Conservation (phyloP, 2,888 invertebrate species). For the Euproctis similis region DNA sequence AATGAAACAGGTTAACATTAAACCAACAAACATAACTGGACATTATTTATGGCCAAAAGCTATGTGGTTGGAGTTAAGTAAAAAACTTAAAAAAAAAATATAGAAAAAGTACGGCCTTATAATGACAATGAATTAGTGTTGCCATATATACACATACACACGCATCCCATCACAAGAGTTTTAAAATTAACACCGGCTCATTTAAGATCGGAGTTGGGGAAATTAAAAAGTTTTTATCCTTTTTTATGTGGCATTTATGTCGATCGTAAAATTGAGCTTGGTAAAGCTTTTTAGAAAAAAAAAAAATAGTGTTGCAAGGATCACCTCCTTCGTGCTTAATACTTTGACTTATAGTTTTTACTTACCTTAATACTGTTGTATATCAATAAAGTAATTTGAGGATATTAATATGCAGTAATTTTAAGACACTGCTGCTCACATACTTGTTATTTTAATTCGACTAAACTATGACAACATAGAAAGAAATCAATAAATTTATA, state of each 20-base stretch:
- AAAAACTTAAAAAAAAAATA: conserved; percentile 27
- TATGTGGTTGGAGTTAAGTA: too few relatives aligned
- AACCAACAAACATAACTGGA: conserved; percentile 65
- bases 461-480: too few relatives aligned
- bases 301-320: conserved; percentile 50
- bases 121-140: conserved; percentile 65
- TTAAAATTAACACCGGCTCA: conserved; percentile 72
- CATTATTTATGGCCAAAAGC: conserved; percentile 57
- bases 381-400: too few relatives aligned
- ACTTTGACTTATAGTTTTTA: conserved; percentile 25
- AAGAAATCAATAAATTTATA: too few relatives aligned
- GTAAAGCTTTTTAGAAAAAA: conserved; percentile 59
- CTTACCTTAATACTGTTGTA: neutral
- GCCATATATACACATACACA: conserved; percentile 37
- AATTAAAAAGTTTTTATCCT: conserved; percentile 71
- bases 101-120: conserved; percentile 39
- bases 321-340: conserved; percentile 26
- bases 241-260: conserved; percentile 73
- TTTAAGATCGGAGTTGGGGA: conserved; percentile 59
- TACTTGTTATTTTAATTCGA: too few relatives aligned
- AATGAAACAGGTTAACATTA: conserved; percentile 56
- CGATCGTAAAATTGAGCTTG: conserved; percentile 55
- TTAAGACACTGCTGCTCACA: too few relatives aligned
- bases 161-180: conserved; percentile 35
- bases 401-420: too few relatives aligned